Evolutionary conservation across 2,113 vertebrate genomes (phyloP).

Genomic region (Colossoma macropomum): DNA sequence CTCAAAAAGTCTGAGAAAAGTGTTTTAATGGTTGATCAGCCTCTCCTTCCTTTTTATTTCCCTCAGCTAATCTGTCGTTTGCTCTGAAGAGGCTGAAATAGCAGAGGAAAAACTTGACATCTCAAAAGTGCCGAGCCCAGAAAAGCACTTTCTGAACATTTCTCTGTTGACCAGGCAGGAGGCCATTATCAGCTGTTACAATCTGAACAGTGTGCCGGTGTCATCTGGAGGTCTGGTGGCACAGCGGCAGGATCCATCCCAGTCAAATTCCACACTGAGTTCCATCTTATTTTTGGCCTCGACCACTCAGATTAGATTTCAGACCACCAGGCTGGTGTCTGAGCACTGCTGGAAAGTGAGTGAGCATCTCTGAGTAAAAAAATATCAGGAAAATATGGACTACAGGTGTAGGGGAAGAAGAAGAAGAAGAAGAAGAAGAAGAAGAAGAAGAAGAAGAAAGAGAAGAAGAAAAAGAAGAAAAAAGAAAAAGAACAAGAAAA

Average conservation of each 20-base stretch:
- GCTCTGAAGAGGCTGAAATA: neutral
- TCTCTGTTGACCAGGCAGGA: neutral
- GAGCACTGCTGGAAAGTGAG: neutral
- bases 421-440: neutral
- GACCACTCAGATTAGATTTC: constrained; percentile 19
- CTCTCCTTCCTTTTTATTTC: neutral
- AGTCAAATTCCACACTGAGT: constrained; percentile 10
- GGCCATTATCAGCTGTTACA: constrained; percentile 14
- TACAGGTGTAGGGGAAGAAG: neutral
- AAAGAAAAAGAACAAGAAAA: too few species aligned
- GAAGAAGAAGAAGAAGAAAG: neutral
- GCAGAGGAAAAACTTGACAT: neutral
- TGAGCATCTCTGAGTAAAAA: neutral
- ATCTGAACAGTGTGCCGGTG: neutral
- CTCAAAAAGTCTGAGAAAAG: neutral
- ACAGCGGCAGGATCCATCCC: neutral
- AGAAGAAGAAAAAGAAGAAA: neutral
- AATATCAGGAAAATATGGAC: neutral
- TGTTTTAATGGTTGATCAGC: neutral
- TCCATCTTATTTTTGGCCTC: constrained; percentile 6
- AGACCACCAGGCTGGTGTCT: neutral
- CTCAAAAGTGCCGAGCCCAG: neutral
- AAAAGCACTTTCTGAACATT: neutral
- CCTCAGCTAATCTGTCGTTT: neutral
- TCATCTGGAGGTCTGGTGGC: neutral